Conservation (phyloP, 1,140 invertebrate genomes). For the Brachionus rotundiformis region DNA sequence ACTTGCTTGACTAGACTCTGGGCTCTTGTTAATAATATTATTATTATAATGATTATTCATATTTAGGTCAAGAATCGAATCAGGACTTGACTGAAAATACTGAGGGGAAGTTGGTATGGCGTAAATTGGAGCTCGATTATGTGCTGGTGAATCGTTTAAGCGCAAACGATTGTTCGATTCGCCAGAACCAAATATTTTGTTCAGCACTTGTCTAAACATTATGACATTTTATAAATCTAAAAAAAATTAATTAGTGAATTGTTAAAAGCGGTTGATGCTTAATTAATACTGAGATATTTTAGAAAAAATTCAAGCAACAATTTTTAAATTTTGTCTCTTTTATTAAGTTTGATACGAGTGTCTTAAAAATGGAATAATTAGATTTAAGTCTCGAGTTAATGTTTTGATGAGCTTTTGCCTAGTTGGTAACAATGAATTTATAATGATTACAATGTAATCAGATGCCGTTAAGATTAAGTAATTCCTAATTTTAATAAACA, state of each 20-base stretch:
- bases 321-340: background rate
- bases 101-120: conserved; percentile 22
- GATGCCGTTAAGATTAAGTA: conserved; percentile 3
- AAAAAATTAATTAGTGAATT: background rate
- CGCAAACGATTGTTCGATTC: conserved; percentile 27
- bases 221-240: background rate
- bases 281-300: background rate
- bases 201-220: conserved; percentile 49
- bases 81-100: conserved; percentile 19
- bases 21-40: too few species aligned
- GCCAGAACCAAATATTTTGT: conserved; percentile 5
- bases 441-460: background rate
- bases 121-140: conserved; percentile 20
- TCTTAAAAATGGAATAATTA: background rate
- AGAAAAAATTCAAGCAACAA: background rate
- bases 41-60: too few species aligned
- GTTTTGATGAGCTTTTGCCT: background rate
- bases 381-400: background rate
- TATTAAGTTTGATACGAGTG: background rate
- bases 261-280: background rate
- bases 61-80: background rate
- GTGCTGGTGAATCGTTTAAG: background rate
- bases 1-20: background rate
- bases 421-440: background rate
- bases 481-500: background rate